These are phyloP conservation scores for Dasysyrphus tricinctus DNA, from an alignment of 2,888 invertebrate species.

Conservation along the genomic window DNA sequence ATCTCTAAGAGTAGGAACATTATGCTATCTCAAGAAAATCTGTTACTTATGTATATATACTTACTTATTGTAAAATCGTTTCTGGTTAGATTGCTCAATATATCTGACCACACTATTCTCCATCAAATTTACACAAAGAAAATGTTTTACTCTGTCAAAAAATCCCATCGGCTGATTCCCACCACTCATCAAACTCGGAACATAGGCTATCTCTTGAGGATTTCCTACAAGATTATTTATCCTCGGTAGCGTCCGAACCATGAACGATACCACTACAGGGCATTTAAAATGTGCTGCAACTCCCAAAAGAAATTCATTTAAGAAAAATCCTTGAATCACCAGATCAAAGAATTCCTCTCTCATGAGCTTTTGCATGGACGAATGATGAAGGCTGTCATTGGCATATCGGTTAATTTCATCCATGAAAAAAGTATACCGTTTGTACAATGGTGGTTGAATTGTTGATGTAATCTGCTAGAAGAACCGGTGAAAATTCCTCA, in stretches of 20 bases:
- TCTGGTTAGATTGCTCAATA: constrained; percentile 14
- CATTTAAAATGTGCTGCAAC: constrained; percentile 79
- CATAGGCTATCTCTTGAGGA: constrained; percentile 78
- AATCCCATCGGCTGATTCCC: constrained; percentile 77
- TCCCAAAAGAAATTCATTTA: constrained; percentile 77
- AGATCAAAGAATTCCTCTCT: constrained; percentile 74
- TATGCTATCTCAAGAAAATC: too few relatives aligned
- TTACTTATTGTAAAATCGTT: neutral
- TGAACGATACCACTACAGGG: constrained; percentile 79
- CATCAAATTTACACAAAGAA: constrained; percentile 31
- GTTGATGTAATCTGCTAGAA: constrained; percentile 16
- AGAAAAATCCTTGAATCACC: constrained; percentile 73
- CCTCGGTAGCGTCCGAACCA: constrained; percentile 75
- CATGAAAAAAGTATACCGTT: neutral
- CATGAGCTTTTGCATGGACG: constrained; percentile 64
- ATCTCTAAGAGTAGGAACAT: too few relatives aligned
- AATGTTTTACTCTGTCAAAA: constrained; percentile 77
- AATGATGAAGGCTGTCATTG: constrained; percentile 55
- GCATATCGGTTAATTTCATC: constrained; percentile 5
- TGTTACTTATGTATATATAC: neutral
- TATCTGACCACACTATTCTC: constrained; percentile 1
- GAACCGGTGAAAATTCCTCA: neutral
- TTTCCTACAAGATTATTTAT: constrained; percentile 78
- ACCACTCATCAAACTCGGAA: constrained; percentile 77
- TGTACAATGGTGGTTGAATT: constrained; percentile 19